phyloP scores from a whole-genome alignment of 2,113 vertebrate genomes.

The Anser cygnoides region DNA sequence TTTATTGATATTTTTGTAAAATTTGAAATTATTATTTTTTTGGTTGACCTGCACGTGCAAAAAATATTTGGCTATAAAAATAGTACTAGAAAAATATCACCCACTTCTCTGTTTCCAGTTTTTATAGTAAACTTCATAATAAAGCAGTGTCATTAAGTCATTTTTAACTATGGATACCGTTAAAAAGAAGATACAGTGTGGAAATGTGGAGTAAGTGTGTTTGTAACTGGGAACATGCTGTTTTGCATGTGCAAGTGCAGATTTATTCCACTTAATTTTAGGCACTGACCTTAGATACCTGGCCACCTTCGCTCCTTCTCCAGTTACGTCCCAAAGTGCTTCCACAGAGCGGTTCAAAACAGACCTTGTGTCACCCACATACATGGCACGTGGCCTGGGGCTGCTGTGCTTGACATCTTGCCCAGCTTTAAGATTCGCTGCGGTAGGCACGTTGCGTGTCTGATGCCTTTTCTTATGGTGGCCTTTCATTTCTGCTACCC shows the following conservation, averaged over 20 bases:
- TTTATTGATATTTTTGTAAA: neutral
- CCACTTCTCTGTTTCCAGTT: neutral
- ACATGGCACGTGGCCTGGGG: neutral
- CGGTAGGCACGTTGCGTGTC: fast-evolving
- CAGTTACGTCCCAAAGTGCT: neutral
- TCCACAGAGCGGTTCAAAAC: neutral
- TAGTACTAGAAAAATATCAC: neutral
- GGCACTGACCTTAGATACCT: neutral
- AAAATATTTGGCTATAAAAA: neutral
- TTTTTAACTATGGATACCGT: neutral
- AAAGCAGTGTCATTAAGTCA: neutral
- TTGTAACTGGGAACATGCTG: neutral
- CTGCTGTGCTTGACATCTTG: neutral
- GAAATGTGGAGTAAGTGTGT: neutral
- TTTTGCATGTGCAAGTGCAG: neutral
- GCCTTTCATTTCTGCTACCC: neutral
- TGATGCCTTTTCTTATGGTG: neutral
- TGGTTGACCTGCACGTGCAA: neutral
- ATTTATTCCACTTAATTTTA: constrained; percentile 52
- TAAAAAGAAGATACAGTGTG: neutral
- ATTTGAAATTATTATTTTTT: neutral
- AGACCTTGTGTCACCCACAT: neutral
- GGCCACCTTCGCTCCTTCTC: neutral
- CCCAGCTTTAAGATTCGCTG: neutral
- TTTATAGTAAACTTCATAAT: neutral